Conservation (phyloP, 2,888 invertebrate genomes). For the Dorcus parallelipipedus region DNA sequence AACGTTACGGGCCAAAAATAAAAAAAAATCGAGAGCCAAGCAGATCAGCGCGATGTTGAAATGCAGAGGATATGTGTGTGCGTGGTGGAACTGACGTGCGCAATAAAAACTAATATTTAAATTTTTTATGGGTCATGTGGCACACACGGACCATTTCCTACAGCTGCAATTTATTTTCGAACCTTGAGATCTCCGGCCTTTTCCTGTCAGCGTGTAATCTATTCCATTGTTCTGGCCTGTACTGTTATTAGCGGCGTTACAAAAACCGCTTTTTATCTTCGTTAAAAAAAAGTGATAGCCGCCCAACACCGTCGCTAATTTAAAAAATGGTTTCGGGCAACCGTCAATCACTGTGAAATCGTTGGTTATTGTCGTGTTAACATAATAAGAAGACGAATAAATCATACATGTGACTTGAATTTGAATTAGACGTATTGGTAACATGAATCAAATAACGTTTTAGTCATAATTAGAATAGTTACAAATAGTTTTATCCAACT, state of each 20-base stretch:
- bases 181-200: conserved; percentile 35
- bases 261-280: conserved; percentile 5
- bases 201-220: conserved; percentile 34
- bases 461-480: too few species aligned
- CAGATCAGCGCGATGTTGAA: not conserved
- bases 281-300: too few species aligned
- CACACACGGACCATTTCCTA: conserved; percentile 38
- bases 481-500: too few species aligned
- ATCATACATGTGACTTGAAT: not conserved
- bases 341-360: too few species aligned
- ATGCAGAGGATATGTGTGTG: not conserved
- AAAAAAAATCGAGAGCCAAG: not conserved
- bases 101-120: too few species aligned
- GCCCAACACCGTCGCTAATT: too few species aligned
- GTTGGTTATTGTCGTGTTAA: not conserved
- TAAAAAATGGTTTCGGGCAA: too few species aligned
- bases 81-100: not conserved
- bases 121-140: conserved; percentile 33
- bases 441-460: too few species aligned
- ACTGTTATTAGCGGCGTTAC: conserved; percentile 19
- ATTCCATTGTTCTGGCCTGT: conserved; percentile 28
- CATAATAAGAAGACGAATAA: not conserved
- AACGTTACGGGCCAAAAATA: not conserved
- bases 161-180: conserved; percentile 31
- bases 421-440: not conserved